Percentiles rank a stretch among this genome's conserved stretches.
These are phyloP conservation scores for Umimayanthus chanpuru DNA, from an alignment of 92 coral and sea anemone species.

Conservation along the genomic window DNA sequence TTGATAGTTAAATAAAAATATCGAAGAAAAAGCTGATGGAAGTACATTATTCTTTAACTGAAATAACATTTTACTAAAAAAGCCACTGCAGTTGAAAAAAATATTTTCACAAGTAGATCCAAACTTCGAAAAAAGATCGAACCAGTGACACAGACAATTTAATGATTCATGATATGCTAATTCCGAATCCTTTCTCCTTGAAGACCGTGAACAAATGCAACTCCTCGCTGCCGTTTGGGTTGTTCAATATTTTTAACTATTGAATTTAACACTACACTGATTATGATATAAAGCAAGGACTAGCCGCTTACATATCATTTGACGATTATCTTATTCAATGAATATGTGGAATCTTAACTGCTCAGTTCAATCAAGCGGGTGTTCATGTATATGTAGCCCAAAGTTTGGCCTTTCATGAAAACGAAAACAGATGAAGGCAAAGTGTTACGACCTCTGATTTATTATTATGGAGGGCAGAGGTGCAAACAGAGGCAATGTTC, in stretches of 20 bases:
- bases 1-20: no score
- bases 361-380: conserved; percentile 59
- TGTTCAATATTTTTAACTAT: no score
- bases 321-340: conserved; percentile 70
- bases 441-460: conserved; percentile 50
- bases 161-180: conserved; percentile 61
- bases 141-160: conserved; percentile 47
- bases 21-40: no score
- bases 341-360: conserved; percentile 66
- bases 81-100: conserved; percentile 45
- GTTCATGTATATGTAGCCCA: conserved; percentile 57
- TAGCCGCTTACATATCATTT: no score
- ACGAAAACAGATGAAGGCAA: conserved; percentile 50
- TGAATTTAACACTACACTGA: no score
- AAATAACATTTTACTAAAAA: no score
- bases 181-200: conserved; percentile 56
- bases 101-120: conserved; percentile 19
- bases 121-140: conserved; percentile 49
- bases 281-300: no score
- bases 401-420: conserved; percentile 44
- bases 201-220: no score
- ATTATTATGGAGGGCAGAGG: conserved; percentile 53
- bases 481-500: conserved; percentile 51
- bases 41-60: no score
- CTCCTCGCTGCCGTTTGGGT: no score